These are phyloP conservation scores for Protobothrops mucrosquamatus DNA, from an alignment of 2,113 vertebrate genomes.

Conservation along the genomic window DNA sequence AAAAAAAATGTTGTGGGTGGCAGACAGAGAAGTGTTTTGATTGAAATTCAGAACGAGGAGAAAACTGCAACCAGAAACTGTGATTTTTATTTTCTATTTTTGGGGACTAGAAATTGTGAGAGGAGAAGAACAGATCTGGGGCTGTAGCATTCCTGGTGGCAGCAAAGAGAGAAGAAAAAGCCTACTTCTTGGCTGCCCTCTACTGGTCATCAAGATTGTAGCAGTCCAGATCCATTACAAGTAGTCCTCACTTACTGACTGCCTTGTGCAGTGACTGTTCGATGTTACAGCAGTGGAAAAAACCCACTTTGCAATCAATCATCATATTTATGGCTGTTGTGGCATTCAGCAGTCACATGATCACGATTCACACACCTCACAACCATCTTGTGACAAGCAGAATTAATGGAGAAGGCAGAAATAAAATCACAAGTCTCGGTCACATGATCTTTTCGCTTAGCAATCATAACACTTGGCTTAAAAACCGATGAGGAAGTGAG, in stretches of 20 bases:
- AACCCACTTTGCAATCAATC: background rate
- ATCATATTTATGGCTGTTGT: background rate
- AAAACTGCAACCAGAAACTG: background rate
- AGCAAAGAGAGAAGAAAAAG: background rate
- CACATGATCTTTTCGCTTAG: background rate
- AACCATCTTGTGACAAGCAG: background rate
- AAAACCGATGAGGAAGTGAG: background rate
- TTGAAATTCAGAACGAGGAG: conserved; percentile 24
- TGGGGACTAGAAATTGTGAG: background rate
- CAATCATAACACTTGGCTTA: background rate
- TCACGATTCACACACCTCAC: background rate
- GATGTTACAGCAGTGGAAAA: background rate
- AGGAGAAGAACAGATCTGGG: background rate
- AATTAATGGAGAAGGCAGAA: background rate
- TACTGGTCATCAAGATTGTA: background rate
- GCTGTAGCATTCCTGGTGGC: background rate
- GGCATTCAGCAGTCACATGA: background rate
- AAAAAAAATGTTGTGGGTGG: conserved; percentile 16
- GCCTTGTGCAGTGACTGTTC: background rate
- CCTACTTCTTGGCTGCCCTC: background rate
- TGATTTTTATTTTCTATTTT: background rate
- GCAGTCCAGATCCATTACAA: background rate
- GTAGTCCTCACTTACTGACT: background rate
- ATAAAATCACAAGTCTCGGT: background rate
- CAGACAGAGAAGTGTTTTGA: background rate